A percentile compares a stretch with the other conserved stretches of the same genome.
Conservation (phyloP, 2,888 invertebrate genomes). For the Scaptodrosophila latifasciaeformis region DNA sequence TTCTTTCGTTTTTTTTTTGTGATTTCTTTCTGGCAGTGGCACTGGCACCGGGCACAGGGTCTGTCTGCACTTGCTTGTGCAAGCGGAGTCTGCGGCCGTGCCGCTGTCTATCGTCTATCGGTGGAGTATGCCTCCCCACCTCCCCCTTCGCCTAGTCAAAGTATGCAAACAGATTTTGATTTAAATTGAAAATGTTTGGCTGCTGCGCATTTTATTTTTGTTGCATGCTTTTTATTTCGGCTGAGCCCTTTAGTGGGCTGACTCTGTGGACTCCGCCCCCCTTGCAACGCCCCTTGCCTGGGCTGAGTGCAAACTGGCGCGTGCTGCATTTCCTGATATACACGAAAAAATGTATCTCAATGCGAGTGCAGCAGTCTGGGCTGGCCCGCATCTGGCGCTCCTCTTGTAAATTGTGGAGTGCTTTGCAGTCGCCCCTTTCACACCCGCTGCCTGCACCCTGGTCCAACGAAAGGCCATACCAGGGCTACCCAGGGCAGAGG, state of each 20-base stretch:
- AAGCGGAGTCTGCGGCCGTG: too few species aligned
- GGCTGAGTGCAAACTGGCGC: conserved; percentile 32
- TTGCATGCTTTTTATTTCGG: not conserved
- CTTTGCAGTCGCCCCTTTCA: not conserved
- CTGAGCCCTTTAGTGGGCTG: too few species aligned
- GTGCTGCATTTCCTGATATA: conserved; percentile 22
- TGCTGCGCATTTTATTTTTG: conserved; percentile 11
- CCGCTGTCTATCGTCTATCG: too few species aligned
- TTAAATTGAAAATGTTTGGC: conserved; percentile 43
- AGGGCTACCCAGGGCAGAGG: conserved; percentile 32
- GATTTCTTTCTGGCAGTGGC: too few species aligned
- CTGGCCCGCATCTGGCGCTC: conserved; percentile 34
- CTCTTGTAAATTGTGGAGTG: not conserved
- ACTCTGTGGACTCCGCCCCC: too few species aligned
- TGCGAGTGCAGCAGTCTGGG: conserved; percentile 17
- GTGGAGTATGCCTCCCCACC: conserved; percentile 17
- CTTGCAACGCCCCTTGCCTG: too few species aligned
- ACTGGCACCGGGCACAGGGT: conserved; percentile 14
- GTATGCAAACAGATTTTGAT: conserved; percentile 46
- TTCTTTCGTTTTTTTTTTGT: too few species aligned
- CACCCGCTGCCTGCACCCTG: not conserved
- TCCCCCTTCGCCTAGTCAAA: not conserved
- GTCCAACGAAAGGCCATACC: conserved; percentile 13
- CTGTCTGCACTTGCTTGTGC: conserved; percentile 54
- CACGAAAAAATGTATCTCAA: conserved; percentile 1